Conservation (phyloP, 2,113 vertebrate species). For the Lophochroa leadbeateri region DNA sequence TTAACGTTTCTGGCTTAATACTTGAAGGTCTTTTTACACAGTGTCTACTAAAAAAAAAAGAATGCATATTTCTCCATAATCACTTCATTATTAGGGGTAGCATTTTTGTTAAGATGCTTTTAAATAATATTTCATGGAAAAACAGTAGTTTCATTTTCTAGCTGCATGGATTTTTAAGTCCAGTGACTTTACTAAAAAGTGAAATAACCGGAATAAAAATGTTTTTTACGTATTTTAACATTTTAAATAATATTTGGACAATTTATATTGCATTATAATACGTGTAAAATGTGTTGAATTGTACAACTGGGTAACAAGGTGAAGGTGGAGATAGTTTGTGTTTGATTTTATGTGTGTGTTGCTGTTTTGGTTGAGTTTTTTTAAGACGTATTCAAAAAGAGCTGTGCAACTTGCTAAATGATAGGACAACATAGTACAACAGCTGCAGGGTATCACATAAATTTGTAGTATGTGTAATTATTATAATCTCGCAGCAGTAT, state of each 20-base stretch:
- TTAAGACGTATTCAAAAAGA: neutral
- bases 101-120: neutral
- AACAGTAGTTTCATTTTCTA: neutral
- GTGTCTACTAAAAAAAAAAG: neutral
- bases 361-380: neutral
- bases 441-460: neutral
- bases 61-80: neutral
- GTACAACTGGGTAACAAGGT: neutral
- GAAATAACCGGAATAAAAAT: neutral
- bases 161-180: neutral
- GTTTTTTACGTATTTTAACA: neutral
- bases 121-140: neutral
- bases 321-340: neutral
- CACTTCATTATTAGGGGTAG: neutral
- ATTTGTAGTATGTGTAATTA: neutral
- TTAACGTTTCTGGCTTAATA: constrained; percentile 32
- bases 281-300: neutral
- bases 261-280: neutral
- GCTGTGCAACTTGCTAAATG: neutral
- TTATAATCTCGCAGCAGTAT: neutral
- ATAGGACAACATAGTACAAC: neutral
- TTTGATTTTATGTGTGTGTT: neutral
- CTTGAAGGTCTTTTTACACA: neutral
- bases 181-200: neutral
- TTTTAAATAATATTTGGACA: neutral